Base-by-base conservation (phyloP, 2,888 invertebrate genomes). In the Scaptomyza parva region DNA sequence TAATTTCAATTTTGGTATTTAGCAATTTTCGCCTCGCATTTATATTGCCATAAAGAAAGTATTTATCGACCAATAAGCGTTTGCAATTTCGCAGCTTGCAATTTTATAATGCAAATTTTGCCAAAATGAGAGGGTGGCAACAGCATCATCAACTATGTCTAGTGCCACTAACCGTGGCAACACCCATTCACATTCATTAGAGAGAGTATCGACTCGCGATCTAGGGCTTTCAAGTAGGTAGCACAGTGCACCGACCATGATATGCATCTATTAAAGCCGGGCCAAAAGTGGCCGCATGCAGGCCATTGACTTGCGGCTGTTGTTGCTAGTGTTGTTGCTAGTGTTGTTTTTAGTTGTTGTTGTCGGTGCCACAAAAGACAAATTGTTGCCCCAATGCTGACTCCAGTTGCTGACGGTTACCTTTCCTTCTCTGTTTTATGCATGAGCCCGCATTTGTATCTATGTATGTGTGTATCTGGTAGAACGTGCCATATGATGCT, bases 1-100 rank as follows among this genome's bases (percentile, higher is more conserved):
- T 70, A 79, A 76, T 86, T 83, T 83, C 76, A 86, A 88, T 76
- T 83, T 87, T 76, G 84, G 86, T 24, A 69, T 58, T 83, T 67
- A 18, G 50, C 80, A 62, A 76, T 82, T 87, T 82, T 85, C 80
- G 79, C 78, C 54, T 51, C 40, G 37, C 70, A 69, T 59, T 72
- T 59, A 47, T 35, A 55, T 51, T 43, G 40, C 75, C 66, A 66
- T 76, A 69, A 66, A 86, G 80, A 86, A 88, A 87, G 88, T 71
- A 62, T 77, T 86, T 83, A 80, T 67, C 70, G 50, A 47, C 43
- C 55, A 52, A 67, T 74, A 78, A 81, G 62, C 69, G 52, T 57
- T 66, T 60, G 43, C 58, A 47, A 58, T 73, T 74, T 74, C n/a
- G 48, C 62, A 39, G 59, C 50, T 60, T 18, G 35, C 61, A 66